Percentiles rank a stretch among this genome's conserved stretches.
Conservation (phyloP, 2,888 invertebrate species). For the Brachyptera putata region DNA sequence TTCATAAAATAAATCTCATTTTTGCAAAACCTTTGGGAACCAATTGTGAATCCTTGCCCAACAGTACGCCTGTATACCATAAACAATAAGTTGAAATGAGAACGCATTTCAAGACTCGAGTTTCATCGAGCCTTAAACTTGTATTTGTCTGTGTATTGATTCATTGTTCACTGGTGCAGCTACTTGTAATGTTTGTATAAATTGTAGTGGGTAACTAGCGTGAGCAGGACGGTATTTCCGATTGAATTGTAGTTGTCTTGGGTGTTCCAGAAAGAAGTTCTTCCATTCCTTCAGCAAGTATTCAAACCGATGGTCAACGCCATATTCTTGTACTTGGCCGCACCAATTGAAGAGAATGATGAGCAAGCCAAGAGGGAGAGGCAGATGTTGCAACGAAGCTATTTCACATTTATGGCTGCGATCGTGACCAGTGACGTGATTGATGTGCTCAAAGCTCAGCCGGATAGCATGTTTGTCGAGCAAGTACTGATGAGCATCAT, state of each 20-base stretch:
- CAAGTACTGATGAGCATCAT: slow-evolving; percentile 48
- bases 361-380: slow-evolving; percentile 47
- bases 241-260: slow-evolving; percentile 25
- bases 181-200: no score
- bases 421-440: slow-evolving; percentile 48
- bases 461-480: slow-evolving; percentile 38
- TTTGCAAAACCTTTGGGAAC: no score
- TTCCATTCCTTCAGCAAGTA: slow-evolving; percentile 48
- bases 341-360: slow-evolving; percentile 47
- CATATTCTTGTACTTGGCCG: slow-evolving; percentile 43
- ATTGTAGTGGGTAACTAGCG: no score
- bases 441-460: slow-evolving; percentile 44
- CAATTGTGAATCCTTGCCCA: no score
- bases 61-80: no score
- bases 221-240: no score
- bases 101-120: no score
- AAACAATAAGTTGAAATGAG: no score
- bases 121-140: no score
- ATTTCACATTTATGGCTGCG: slow-evolving; percentile 48
- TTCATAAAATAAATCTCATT: no score
- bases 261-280: slow-evolving; percentile 46
- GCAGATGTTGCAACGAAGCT: slow-evolving; percentile 47
- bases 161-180: no score
- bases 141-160: no score
- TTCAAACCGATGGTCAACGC: slow-evolving; percentile 49